Conservation (phyloP, 1,140 invertebrate genomes). For the Caenorhabditis tropicalis region DNA sequence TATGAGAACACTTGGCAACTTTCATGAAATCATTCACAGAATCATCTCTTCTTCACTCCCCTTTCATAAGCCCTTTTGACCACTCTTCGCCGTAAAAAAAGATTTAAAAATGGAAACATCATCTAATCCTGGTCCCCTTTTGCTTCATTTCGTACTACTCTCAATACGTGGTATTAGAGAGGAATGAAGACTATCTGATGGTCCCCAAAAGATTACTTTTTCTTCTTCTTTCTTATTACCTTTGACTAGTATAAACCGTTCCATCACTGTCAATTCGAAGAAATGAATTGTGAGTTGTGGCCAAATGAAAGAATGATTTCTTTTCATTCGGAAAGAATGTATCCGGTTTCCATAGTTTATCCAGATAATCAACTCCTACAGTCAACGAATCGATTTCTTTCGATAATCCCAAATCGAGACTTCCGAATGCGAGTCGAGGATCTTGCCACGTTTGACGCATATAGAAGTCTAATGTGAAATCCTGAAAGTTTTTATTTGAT, state of each 20-base stretch:
- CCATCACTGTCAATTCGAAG: constrained; percentile 74
- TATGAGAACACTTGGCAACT: background rate
- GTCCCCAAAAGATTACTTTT: background rate
- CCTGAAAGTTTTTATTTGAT: no score
- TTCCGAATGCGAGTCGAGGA: constrained; percentile 87
- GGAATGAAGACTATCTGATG: background rate
- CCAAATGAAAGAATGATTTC: constrained; percentile 96
- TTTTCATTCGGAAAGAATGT: constrained; percentile 98
- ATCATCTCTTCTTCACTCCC: background rate
- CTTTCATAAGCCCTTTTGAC: background rate
- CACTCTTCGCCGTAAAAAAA: background rate
- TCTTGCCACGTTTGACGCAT: constrained; percentile 98
- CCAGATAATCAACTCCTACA: constrained; percentile 88
- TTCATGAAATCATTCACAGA: constrained; percentile 1
- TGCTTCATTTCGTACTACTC: background rate
- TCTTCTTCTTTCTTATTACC: constrained; percentile 33
- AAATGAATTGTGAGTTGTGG: constrained; percentile 83
- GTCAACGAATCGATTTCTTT: constrained; percentile 74
- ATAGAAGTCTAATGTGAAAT: constrained; percentile 98
- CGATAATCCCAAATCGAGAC: constrained; percentile 81
- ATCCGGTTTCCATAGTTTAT: constrained; percentile 97
- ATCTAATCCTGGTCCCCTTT: constrained; percentile 9
- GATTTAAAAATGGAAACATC: constrained; percentile 9
- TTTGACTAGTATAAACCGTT: constrained; percentile 61
- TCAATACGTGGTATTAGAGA: background rate